Evolutionary conservation across 2,888 invertebrate species (phyloP).

Genomic region (Phortica okadai): DNA sequence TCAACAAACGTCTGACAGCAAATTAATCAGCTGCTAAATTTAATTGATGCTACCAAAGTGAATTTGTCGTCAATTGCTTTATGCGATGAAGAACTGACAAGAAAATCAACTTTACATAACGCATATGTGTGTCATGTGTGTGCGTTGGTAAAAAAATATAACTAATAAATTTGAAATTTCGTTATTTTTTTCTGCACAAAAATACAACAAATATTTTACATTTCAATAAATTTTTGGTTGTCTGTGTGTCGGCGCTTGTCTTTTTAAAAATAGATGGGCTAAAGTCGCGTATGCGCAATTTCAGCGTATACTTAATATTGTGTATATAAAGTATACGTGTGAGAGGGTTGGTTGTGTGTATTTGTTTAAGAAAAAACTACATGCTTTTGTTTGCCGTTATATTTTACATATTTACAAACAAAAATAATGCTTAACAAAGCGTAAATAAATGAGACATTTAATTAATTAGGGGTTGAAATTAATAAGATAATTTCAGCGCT

Average conservation of each 20-base stretch:
- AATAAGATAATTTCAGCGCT: conserved; percentile 71
- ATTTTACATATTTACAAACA: not conserved
- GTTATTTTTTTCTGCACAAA: too few species aligned
- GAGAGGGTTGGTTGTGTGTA: not conserved
- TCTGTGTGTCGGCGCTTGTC: not conserved
- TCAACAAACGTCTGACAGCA: conserved; percentile 1
- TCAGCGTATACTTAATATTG: conserved; percentile 44
- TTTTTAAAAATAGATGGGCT: conserved; percentile 64
- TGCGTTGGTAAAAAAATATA: too few species aligned
- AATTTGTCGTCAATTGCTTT: not conserved
- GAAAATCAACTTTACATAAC: too few species aligned
- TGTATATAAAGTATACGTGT: conserved; percentile 15
- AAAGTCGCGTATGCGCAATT: conserved; percentile 58
- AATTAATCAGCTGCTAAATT: conserved; percentile 20
- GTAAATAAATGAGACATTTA: conserved; percentile 71
- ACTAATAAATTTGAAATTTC: too few species aligned
- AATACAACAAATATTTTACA: too few species aligned
- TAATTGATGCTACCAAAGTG: conserved; percentile 9
- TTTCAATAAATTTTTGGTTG: too few species aligned
- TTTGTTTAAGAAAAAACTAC: not conserved
- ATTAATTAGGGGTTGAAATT: conserved; percentile 68
- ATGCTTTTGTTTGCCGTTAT: conserved; percentile 6
- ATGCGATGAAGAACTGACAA: too few species aligned
- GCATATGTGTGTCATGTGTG: not conserved
- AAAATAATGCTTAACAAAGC: conserved; percentile 67